These are phyloP conservation scores for Sialis fuliginosa DNA, from an alignment of 2,888 invertebrate species.

Conservation along the genomic window DNA sequence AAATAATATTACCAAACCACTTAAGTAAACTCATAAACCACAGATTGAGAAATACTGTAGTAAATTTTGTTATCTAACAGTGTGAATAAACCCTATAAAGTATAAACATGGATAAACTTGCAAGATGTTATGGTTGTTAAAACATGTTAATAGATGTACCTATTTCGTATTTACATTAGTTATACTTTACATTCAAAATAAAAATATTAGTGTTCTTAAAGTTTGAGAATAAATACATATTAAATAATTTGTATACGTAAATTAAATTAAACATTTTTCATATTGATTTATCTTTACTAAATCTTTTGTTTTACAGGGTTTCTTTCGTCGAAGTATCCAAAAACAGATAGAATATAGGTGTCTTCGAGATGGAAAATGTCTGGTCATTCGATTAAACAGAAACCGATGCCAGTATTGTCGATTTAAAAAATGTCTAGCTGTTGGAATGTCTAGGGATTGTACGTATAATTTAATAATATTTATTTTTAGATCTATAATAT, in stretches of 20 bases:
- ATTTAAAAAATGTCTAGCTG: slow-evolving; percentile 90
- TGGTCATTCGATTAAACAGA: slow-evolving; percentile 81
- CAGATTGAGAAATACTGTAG: not conserved
- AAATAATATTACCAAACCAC: too few species aligned
- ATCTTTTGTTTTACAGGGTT: slow-evolving; percentile 48
- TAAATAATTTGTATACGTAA: not conserved
- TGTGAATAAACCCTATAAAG: not conserved
- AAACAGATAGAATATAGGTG: slow-evolving; percentile 94
- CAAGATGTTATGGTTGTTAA: too few species aligned
- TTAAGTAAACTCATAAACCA: too few species aligned
- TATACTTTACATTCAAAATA: too few species aligned
- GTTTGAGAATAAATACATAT: not conserved
- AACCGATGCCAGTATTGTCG: slow-evolving; percentile 94
- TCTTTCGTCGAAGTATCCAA: slow-evolving; percentile 89
- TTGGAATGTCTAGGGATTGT: slow-evolving; percentile 96
- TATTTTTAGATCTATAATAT: not conserved
- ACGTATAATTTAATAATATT: slow-evolving; percentile 32
- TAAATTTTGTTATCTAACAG: not conserved
- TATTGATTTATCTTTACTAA: not conserved
- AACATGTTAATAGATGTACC: too few species aligned
- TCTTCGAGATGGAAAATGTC: slow-evolving; percentile 82
- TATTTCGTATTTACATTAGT: too few species aligned
- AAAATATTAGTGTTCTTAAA: too few species aligned
- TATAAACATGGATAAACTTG: too few species aligned
- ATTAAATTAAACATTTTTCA: not conserved